Percentiles rank a stretch among this genome's conserved stretches.
Conservation (phyloP, 2,888 invertebrate genomes). For the Cybosia mesomella region DNA sequence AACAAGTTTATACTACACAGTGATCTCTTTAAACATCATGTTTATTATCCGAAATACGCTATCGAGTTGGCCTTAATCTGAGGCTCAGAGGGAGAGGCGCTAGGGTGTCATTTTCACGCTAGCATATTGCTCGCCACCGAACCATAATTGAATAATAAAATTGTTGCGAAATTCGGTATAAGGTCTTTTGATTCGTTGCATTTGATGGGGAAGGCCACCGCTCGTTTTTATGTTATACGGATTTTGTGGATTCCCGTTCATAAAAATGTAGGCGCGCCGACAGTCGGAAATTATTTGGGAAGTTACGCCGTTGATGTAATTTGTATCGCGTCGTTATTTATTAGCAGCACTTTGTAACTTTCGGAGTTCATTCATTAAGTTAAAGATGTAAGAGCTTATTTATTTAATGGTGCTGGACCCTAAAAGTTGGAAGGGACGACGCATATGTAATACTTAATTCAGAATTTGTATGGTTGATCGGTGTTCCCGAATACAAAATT, state of each 20-base stretch:
- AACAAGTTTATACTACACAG: slow-evolving; percentile 68
- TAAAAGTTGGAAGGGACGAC: background rate
- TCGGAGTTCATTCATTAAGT: slow-evolving; percentile 21
- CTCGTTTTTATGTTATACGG: slow-evolving; percentile 48
- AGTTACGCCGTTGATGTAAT: slow-evolving; percentile 38
- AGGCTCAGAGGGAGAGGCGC: slow-evolving; percentile 53
- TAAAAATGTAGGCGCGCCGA: slow-evolving; percentile 39
- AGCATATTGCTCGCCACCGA: slow-evolving; percentile 71
- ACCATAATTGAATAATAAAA: slow-evolving; percentile 80
- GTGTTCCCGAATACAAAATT: slow-evolving; percentile 26
- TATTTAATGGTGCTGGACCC: slow-evolving; percentile 12
- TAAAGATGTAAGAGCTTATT: slow-evolving; percentile 20
- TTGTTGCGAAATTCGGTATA: slow-evolving; percentile 68
- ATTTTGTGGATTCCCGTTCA: slow-evolving; percentile 40
- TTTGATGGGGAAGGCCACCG: slow-evolving; percentile 52
- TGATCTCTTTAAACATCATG: slow-evolving; percentile 71
- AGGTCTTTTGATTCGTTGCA: slow-evolving; percentile 67
- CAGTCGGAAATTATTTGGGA: slow-evolving; percentile 38
- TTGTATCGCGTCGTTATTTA: slow-evolving; percentile 44
- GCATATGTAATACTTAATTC: background rate
- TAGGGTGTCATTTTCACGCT: slow-evolving; percentile 76
- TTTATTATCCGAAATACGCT: slow-evolving; percentile 69
- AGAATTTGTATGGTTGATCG: slow-evolving; percentile 16
- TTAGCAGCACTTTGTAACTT: slow-evolving; percentile 26
- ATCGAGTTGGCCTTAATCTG: slow-evolving; percentile 62